Percentiles rank a stretch among this genome's conserved stretches.
These are phyloP conservation scores for Mellilla xanthometata DNA, from an alignment of 2,888 invertebrate species.

Conservation along the genomic window DNA sequence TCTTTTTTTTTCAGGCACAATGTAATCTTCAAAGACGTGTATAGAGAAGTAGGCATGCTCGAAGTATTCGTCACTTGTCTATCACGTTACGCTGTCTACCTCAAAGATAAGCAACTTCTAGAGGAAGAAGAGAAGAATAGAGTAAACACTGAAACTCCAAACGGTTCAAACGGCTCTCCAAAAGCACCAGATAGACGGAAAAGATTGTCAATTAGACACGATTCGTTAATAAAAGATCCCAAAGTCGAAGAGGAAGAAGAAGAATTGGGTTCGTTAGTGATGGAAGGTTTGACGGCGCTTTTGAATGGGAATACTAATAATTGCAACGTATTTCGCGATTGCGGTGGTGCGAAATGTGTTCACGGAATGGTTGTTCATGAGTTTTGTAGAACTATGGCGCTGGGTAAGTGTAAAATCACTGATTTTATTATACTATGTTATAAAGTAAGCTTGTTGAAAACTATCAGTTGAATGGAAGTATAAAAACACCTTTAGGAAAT, in stretches of 20 bases:
- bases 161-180: conserved; percentile 56
- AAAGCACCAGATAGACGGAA: conserved; percentile 72
- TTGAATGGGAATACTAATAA: conserved; percentile 93
- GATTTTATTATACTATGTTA: too few relatives aligned
- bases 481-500: too few relatives aligned
- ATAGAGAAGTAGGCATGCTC: conserved; percentile 97
- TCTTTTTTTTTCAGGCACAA: conserved; percentile 86
- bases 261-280: conserved; percentile 90
- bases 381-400: conserved; percentile 91
- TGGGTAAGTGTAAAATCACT: conserved; percentile 79
- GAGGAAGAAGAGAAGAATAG: too few relatives aligned
- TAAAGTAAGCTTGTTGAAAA: too few relatives aligned
- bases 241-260: conserved; percentile 84
- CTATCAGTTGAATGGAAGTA: too few relatives aligned
- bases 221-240: conserved; percentile 69
- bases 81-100: conserved; percentile 91
- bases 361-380: conserved; percentile 93
- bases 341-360: conserved; percentile 95
- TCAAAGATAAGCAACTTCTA: conserved; percentile 87
- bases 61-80: conserved; percentile 97
- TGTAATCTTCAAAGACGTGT: conserved; percentile 97
- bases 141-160: too few relatives aligned
- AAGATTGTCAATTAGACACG: conserved; percentile 55
- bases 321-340: conserved; percentile 96
- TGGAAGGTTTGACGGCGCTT: conserved; percentile 93